Base-by-base conservation (phyloP, 1,140 invertebrate genomes). In the Asbolus verrucosus region DNA sequence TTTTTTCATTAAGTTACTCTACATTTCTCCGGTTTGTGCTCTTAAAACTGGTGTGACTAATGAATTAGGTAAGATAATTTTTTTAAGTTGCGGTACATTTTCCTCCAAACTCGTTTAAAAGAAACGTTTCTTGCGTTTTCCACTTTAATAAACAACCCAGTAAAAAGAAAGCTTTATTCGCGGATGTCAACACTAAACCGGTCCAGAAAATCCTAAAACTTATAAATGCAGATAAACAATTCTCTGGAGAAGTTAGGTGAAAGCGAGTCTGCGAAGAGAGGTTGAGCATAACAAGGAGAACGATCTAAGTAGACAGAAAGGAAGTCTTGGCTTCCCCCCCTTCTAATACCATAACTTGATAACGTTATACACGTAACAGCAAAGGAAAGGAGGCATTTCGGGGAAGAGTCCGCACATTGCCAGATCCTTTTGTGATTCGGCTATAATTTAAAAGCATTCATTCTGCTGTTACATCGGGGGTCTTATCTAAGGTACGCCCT, bases 361-460 rank as follows among this genome's bases (percentile, higher is more conserved):
- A 67, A 67, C 65, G 39, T 67, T 67, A 67, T 50, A 67, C 43
- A 50, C 43, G 43, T 27, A 50, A 50, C 18, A 50, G 43, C 43
- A 50, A 50, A 50, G 43, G 46, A 54, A 54, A 24, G 46, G 46
- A 54, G 46, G 19, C 24, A 50, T 50, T 50, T 67, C 65, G 36
- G 18, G 24, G 39, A 67, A 67, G 50, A 46, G 43, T 67, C 65
- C 46, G 41, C 39, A 54, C 41, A 67, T 50, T 50, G 43, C 43
- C 43, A 41, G 43, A 67, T 67, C 65, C 43, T 30, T 67, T 67
- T 67, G 65, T 67, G 65, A 67, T 67, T 67, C 65, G 43, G 31
- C 30, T 67, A 67, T 67, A 67, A 67, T 67, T 67, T 67, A 59
- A 67, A 67, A 67, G 65, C 65, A 59, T 67, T 67, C 65, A 67